Conservation (phyloP, 1,140 invertebrate genomes). For the Scaptomyza graminum region DNA sequence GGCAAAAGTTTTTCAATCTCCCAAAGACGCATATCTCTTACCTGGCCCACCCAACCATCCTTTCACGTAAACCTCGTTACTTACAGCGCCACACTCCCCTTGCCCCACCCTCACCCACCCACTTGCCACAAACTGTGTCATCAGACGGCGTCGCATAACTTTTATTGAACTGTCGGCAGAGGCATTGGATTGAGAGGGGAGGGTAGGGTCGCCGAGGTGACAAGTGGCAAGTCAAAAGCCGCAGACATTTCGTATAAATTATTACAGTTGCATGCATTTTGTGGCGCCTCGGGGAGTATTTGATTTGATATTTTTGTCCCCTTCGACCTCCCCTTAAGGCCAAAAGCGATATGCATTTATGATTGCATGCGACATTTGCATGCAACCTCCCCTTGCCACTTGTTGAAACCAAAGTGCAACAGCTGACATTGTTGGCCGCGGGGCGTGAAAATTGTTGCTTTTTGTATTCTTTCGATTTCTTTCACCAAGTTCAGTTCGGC, state of each 20-base stretch:
- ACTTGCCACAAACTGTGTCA: slow-evolving; percentile 66
- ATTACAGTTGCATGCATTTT: slow-evolving; percentile 57
- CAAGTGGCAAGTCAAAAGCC: slow-evolving; percentile 77
- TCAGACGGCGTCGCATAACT: slow-evolving; percentile 69
- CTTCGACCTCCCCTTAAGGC: background rate
- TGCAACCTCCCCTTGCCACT: slow-evolving; percentile 31
- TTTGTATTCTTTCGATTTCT: slow-evolving; percentile 27
- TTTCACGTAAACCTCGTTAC: slow-evolving; percentile 7
- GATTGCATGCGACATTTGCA: slow-evolving; percentile 75
- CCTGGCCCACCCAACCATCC: slow-evolving; percentile 7
- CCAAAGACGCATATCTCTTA: slow-evolving; percentile 38
- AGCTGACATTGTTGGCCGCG: slow-evolving; percentile 34
- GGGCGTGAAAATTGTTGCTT: slow-evolving; percentile 29
- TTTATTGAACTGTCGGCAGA: slow-evolving; percentile 73
- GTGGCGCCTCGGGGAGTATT: slow-evolving; percentile 14
- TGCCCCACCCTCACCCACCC: background rate
- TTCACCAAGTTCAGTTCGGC: slow-evolving; percentile 10
- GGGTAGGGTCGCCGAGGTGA: slow-evolving; percentile 49
- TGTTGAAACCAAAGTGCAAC: slow-evolving; percentile 43
- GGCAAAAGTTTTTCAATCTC: slow-evolving; percentile 77
- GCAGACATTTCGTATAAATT: slow-evolving; percentile 79
- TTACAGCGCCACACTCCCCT: background rate
- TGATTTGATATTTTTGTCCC: slow-evolving; percentile 26
- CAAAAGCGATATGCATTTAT: slow-evolving; percentile 71
- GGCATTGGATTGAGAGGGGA: background rate